Evolutionary conservation across 2,113 vertebrate genomes (phyloP).

Genomic region (Rhipidura dahli): DNA sequence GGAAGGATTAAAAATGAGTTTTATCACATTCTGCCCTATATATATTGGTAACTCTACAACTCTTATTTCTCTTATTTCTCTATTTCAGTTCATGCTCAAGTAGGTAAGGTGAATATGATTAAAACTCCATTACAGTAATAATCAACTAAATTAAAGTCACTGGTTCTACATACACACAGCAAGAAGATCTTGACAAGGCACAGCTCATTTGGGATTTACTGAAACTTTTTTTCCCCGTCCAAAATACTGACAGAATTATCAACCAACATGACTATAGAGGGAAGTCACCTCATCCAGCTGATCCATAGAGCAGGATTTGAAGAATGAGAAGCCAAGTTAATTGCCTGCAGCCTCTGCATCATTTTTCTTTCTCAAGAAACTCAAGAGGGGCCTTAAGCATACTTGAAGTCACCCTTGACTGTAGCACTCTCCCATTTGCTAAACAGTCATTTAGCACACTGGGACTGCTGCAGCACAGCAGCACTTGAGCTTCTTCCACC

Average conservation of each 20-base stretch:
- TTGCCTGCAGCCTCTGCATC: not conserved
- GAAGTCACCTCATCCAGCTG: not conserved
- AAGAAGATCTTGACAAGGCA: not conserved
- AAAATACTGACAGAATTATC: not conserved
- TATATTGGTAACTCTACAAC: not conserved
- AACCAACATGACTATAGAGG: rapidly evolving
- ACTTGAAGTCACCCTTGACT: not conserved
- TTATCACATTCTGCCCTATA: not conserved
- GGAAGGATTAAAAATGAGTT: not conserved
- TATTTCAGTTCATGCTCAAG: not conserved
- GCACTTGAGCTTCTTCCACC: not conserved
- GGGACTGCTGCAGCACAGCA: not conserved
- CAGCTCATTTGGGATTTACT: not conserved
- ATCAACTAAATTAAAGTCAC: not conserved
- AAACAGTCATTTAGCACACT: not conserved
- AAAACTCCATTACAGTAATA: not conserved
- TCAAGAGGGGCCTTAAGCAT: not conserved
- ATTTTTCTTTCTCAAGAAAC: not conserved
- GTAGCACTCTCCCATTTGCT: not conserved
- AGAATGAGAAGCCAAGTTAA: not conserved
- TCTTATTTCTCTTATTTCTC: not conserved
- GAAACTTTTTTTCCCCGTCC: rapidly evolving
- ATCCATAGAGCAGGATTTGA: not conserved
- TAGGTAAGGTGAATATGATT: not conserved
- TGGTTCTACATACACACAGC: not conserved